Evolutionary conservation across 2,797 vertebrate genomes (phyloP).

Genomic region (Sparus aurata): DNA sequence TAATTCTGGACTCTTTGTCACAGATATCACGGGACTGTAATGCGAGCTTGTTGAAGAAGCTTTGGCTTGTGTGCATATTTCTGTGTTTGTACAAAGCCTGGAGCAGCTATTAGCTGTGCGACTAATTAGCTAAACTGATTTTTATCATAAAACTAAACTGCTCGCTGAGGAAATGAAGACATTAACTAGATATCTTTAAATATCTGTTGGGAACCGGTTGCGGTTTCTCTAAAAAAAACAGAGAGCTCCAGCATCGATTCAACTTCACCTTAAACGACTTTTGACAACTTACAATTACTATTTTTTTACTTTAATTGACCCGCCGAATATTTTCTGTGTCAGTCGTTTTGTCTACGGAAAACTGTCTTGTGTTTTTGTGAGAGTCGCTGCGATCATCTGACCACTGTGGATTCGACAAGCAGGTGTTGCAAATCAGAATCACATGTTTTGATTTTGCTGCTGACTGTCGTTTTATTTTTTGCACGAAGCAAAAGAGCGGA

Average conservation of each 20-base stretch:
- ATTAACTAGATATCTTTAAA: background rate
- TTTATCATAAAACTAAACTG: constrained; percentile 24
- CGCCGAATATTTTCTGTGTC: background rate
- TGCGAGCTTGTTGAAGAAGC: background rate
- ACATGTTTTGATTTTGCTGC: constrained; percentile 27
- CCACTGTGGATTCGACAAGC: constrained; percentile 26
- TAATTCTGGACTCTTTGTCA: background rate
- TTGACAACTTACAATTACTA: background rate
- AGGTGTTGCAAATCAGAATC: constrained; percentile 46
- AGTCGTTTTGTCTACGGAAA: background rate
- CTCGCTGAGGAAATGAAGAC: background rate
- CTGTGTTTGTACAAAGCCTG: background rate
- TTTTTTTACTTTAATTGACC: background rate
- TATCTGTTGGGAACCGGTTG: background rate
- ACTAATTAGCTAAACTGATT: background rate
- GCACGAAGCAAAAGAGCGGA: background rate
- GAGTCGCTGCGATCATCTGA: constrained; percentile 30
- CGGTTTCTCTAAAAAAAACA: background rate
- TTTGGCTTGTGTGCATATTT: background rate
- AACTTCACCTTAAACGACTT: background rate
- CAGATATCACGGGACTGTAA: background rate
- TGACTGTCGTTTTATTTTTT: background rate
- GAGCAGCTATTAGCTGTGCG: background rate
- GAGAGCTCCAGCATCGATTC: background rate
- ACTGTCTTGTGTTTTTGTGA: background rate